Evolutionary conservation across 2,113 vertebrate genomes (phyloP).

Genomic region (Centrocercus urophasianus): DNA sequence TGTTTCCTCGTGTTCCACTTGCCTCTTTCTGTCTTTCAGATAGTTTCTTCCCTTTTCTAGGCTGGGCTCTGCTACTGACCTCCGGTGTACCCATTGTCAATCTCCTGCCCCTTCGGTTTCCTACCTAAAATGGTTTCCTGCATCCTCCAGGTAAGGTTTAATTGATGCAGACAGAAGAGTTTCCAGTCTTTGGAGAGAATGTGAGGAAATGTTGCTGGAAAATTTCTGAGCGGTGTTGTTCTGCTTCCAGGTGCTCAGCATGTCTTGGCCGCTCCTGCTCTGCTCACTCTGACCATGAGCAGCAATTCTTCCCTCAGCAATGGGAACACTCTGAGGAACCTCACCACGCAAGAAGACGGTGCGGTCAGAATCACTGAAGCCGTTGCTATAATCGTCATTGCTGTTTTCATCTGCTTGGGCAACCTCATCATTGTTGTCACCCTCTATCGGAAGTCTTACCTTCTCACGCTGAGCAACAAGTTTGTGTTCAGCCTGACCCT

Average conservation of each 20-base stretch:
- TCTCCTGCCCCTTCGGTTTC: background rate
- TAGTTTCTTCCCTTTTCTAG: background rate
- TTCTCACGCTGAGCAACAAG: slow-evolving; percentile 98
- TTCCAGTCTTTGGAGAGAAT: background rate
- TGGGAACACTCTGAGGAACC: slow-evolving; percentile 80
- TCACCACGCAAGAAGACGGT: slow-evolving; percentile 59
- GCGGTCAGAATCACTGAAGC: slow-evolving; percentile 83
- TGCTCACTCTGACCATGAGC: slow-evolving; percentile 87
- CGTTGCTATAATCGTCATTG: slow-evolving; percentile 88
- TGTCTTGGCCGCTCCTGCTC: slow-evolving; percentile 70
- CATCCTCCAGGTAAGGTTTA: slow-evolving; percentile 35
- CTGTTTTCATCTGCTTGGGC: slow-evolving; percentile 90
- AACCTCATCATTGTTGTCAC: slow-evolving; percentile 92
- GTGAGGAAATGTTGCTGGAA: background rate
- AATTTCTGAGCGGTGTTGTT: background rate
- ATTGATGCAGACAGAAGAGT: background rate
- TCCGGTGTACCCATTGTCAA: background rate
- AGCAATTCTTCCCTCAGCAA: slow-evolving; percentile 82
- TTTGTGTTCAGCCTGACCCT: slow-evolving; percentile 97
- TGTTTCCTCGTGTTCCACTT: background rate
- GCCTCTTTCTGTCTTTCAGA: background rate
- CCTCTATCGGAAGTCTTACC: slow-evolving; percentile 93
- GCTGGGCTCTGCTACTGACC: background rate
- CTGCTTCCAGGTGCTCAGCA: slow-evolving; percentile 67
- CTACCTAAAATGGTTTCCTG: slow-evolving; percentile 28